Base-by-base conservation (phyloP, 2,888 invertebrate species). In the Synergus japonicus region DNA sequence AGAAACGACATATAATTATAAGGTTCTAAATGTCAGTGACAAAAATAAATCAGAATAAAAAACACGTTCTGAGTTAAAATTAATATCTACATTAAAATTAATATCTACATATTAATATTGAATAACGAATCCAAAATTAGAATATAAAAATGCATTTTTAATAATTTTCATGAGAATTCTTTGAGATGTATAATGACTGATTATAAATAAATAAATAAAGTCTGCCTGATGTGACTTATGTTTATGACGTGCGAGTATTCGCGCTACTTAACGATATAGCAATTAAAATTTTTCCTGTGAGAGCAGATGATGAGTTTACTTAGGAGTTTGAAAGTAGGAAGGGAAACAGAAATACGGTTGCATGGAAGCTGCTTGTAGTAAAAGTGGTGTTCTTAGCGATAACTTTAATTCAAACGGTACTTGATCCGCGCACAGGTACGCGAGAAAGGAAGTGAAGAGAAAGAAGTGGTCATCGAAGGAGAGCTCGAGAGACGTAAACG, bases 401-500 rank as follows among this genome's bases (percentile, higher is more conserved):
- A 66, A 54, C 76, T 78, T 76, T 49, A 60, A 77, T 81, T 67
- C 77, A 73, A 83, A 79, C 81, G 81, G 81, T 82, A 82, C 82
- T 77, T 79, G 81, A 82, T 79, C 66, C 79, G 81, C 80, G 81
- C 67, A 79, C 18, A 37, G 37, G 37, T 37, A 37, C 69, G 79
- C 76, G 76, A 78, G 81, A 83, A 78, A 58, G 79, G 77, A 82
- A 84, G 83, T 81, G 81, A 13, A 77, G 63, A 63, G 29, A 15
- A 29, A 64, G 58, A 54, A 66, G 60, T 18, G 22, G 83, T 78
- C 81, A 81, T 76, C 79, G 83, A 83, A 83, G 82, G 82, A 85
- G 82, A 85, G 83, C 73, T 54, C 76, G 76, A 76, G 69, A 83
- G 78, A 78, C 80, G 82, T 82, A 86, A 91, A 90, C 90, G 85